A percentile compares a stretch with the other conserved stretches of the same genome.
These are phyloP conservation scores for Megaleporinus macrocephalus DNA, from an alignment of 2,113 vertebrate species.

Conservation along the genomic window DNA sequence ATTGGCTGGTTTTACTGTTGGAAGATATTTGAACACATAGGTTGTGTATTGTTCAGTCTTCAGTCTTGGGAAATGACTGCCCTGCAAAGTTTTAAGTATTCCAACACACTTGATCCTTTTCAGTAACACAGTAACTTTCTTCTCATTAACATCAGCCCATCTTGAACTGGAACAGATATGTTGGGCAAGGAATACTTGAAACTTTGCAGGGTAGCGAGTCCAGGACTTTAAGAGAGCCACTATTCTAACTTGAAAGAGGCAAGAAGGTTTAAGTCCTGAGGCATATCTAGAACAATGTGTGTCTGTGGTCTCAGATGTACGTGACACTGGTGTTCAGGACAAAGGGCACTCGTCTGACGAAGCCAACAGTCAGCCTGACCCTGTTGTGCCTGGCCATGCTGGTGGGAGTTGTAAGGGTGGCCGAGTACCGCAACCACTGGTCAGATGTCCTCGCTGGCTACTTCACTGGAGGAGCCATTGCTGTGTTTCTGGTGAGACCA, in stretches of 20 bases:
- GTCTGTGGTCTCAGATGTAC: slow-evolving; percentile 83
- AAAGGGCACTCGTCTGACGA: slow-evolving; percentile 88
- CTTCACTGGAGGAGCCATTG: slow-evolving; percentile 86
- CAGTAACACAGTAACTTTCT: too few relatives aligned
- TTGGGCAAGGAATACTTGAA: neutral
- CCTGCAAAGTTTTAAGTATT: neutral
- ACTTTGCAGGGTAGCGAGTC: neutral
- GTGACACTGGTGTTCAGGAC: slow-evolving; percentile 87
- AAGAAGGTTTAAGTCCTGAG: neutral
- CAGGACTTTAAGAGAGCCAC: too few relatives aligned
- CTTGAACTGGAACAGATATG: neutral
- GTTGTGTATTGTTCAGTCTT: neutral
- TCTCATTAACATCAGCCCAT: too few relatives aligned
- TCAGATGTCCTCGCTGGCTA: slow-evolving; percentile 87
- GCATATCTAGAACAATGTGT: neutral
- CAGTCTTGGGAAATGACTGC: neutral
- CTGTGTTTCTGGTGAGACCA: slow-evolving; percentile 85
- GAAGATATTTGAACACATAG: neutral
- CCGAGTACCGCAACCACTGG: slow-evolving; percentile 92
- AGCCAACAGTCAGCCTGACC: slow-evolving; percentile 86
- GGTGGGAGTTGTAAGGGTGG: slow-evolving; percentile 88
- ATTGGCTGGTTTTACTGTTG: neutral
- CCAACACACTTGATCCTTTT: neutral
- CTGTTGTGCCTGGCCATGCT: slow-evolving; percentile 87
- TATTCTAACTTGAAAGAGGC: too few relatives aligned